phyloP scores from a whole-genome alignment of 2,888 invertebrate genomes.

The Erebia aethiops region DNA sequence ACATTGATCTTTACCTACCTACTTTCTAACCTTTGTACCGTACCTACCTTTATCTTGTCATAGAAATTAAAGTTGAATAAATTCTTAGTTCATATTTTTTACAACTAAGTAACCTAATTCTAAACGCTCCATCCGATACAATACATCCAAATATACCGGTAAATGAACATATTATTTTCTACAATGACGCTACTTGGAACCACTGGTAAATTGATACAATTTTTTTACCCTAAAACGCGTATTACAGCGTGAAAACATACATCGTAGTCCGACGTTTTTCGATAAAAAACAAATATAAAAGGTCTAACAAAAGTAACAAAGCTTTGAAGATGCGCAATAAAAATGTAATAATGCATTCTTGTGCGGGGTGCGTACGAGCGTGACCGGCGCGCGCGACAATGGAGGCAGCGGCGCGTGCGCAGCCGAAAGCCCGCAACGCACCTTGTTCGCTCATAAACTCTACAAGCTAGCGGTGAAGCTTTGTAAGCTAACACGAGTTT shows the following conservation, averaged over 20 bases:
- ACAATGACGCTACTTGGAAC: conserved; percentile 25
- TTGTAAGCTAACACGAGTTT: conserved; percentile 21
- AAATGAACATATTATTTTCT: conserved; percentile 27
- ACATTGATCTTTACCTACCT: too few species aligned
- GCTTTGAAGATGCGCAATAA: conserved; percentile 80
- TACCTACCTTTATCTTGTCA: too few species aligned
- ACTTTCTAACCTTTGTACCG: neutral
- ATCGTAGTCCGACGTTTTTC: conserved; percentile 68
- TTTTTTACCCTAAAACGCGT: conserved; percentile 54
- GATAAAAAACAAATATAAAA: conserved; percentile 73
- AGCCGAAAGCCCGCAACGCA: conserved; percentile 50
- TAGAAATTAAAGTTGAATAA: too few species aligned
- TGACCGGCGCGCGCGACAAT: conserved; percentile 69
- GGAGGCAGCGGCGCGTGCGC: conserved; percentile 72
- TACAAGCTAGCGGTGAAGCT: conserved; percentile 29
- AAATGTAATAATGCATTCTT: conserved; percentile 75
- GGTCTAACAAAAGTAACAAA: conserved; percentile 71
- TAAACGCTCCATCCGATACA: neutral
- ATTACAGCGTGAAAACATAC: conserved; percentile 80
- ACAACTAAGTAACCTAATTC: neutral
- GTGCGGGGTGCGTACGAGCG: conserved; percentile 63
- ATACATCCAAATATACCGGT: conserved; percentile 16
- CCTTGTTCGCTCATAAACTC: conserved; percentile 53
- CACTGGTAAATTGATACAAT: conserved; percentile 33
- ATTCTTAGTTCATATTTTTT: neutral